Percentiles rank a stretch among this genome's conserved stretches.
phyloP scores from a whole-genome alignment of 2,113 vertebrate genomes.

The Butastur rufipennis region DNA sequence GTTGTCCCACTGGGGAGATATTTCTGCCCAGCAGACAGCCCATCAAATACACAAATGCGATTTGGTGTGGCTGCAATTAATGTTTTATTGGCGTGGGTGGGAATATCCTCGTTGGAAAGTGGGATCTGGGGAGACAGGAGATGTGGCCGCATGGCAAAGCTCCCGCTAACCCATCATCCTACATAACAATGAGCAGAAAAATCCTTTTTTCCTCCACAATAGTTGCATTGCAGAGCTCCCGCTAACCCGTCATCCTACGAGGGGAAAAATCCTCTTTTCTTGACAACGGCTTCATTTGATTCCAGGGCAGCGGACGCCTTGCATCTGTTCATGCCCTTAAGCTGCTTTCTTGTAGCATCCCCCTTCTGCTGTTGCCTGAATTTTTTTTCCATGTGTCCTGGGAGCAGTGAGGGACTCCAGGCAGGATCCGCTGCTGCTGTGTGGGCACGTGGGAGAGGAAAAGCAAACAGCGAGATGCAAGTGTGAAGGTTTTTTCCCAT shows the following conservation, averaged over 20 bases:
- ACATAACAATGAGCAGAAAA: not conserved
- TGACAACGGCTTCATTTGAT: not conserved
- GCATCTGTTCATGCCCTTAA: not conserved
- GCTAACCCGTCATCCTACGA: not conserved
- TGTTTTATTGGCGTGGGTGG: not conserved
- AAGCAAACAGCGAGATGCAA: constrained; percentile 21
- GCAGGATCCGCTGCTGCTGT: not conserved
- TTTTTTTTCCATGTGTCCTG: not conserved
- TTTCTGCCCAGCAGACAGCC: not conserved
- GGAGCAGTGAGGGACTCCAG: not conserved
- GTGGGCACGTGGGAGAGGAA: constrained; percentile 36
- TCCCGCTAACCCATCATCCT: not conserved
- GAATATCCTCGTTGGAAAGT: not conserved
- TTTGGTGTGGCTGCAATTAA: not conserved
- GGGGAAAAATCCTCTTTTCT: not conserved
- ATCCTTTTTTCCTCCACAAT: not conserved
- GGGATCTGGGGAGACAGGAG: not conserved
- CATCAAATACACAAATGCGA: accelerated
- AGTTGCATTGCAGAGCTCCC: not conserved
- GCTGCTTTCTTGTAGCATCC: not conserved
- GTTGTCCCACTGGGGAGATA: not conserved
- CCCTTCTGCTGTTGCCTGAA: not conserved
- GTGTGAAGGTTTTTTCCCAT: constrained; percentile 38
- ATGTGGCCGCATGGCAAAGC: not conserved
- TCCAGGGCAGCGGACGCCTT: not conserved